A percentile compares a stretch with the other conserved stretches of the same genome.
phyloP scores from a whole-genome alignment of 2,888 invertebrate genomes.

The Cryptus viduatorius region DNA sequence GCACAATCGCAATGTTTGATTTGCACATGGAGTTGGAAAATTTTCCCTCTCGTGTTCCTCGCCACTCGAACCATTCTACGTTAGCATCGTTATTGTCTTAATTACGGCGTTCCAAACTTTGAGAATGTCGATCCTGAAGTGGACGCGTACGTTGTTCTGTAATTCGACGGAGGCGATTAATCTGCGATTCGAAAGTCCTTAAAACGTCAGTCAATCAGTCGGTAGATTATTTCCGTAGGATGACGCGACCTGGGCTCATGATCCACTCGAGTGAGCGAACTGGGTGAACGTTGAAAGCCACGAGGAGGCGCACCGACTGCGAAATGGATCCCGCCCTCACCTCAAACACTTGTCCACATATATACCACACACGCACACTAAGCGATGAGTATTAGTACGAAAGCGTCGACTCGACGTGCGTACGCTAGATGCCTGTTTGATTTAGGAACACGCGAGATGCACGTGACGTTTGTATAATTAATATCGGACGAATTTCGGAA shows the following conservation, averaged over 20 bases:
- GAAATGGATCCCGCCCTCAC: slow-evolving; percentile 32
- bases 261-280: slow-evolving; percentile 12
- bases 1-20: neutral
- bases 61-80: neutral
- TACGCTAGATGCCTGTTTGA: neutral
- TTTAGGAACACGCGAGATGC: slow-evolving; percentile 25
- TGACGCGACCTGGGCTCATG: slow-evolving; percentile 2
- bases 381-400: neutral
- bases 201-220: slow-evolving; percentile 7
- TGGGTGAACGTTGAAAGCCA: slow-evolving; percentile 13
- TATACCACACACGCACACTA: neutral
- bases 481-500: slow-evolving; percentile 48
- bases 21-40: neutral
- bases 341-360: slow-evolving; percentile 33
- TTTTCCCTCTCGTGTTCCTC: neutral
- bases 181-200: slow-evolving; percentile 26
- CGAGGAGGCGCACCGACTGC: slow-evolving; percentile 16
- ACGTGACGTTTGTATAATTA: slow-evolving; percentile 57
- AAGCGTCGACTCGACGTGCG: slow-evolving; percentile 1
- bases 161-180: slow-evolving; percentile 11
- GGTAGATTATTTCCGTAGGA: slow-evolving; percentile 32
- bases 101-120: neutral
- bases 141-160: neutral
- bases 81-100: neutral
- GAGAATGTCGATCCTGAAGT: neutral